Percentiles rank a stretch among this genome's conserved stretches.
phyloP scores from a whole-genome alignment of 2,888 invertebrate genomes.

The Sinelater perroti region DNA sequence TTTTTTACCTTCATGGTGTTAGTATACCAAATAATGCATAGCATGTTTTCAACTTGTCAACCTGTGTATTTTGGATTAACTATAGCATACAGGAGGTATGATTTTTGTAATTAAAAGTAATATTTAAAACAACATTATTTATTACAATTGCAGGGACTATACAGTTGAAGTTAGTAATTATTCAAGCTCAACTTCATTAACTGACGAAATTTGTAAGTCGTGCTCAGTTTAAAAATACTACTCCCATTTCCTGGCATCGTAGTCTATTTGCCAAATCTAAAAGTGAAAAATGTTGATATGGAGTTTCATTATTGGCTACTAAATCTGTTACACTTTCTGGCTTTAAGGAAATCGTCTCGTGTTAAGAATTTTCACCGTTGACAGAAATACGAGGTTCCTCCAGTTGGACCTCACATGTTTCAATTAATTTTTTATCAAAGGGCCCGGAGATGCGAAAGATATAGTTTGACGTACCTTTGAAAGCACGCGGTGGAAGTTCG shows the following conservation, averaged over 20 bases:
- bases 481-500: too few species aligned
- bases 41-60: too few species aligned
- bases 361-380: slow-evolving; percentile 15
- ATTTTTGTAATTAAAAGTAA: too few species aligned
- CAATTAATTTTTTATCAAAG: background rate
- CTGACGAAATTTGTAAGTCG: too few species aligned
- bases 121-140: too few species aligned
- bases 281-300: slow-evolving; percentile 4
- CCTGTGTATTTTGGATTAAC: too few species aligned
- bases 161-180: too few species aligned
- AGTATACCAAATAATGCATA: too few species aligned
- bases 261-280: slow-evolving; percentile 2
- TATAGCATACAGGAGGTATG: too few species aligned
- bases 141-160: too few species aligned
- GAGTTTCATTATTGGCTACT: slow-evolving; percentile 19
- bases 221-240: background rate
- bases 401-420: slow-evolving; percentile 6
- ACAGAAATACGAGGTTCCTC: slow-evolving; percentile 21
- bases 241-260: too few species aligned
- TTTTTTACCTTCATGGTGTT: background rate
- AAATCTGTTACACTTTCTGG: slow-evolving; percentile 24
- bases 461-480: background rate
- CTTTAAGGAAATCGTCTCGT: slow-evolving; percentile 23
- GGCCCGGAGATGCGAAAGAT: background rate
- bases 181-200: too few species aligned